Conservation (phyloP, 2,888 invertebrate genomes). For the Seira musarum region DNA sequence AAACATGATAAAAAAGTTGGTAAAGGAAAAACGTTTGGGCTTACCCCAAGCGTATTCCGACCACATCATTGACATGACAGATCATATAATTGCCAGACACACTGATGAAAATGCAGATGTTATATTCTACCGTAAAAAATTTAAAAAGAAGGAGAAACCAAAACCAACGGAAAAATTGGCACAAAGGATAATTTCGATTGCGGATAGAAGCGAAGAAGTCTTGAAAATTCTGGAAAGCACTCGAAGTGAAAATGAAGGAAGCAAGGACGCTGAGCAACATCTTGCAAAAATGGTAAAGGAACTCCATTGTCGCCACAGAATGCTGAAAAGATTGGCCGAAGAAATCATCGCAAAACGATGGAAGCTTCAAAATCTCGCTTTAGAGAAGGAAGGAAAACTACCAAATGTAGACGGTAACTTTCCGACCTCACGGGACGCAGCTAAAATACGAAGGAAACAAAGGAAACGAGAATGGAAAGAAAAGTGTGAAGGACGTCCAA, state of each 20-base stretch:
- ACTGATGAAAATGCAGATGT: too few relatives aligned
- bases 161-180: background rate
- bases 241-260: background rate
- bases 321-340: slow-evolving; percentile 14
- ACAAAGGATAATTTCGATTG: background rate
- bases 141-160: background rate
- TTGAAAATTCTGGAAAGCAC: background rate
- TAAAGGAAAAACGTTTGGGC: slow-evolving; percentile 9
- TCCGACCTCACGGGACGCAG: background rate
- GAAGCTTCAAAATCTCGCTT: slow-evolving; percentile 15
- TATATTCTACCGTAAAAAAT: too few relatives aligned
- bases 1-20: background rate
- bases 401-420: background rate
- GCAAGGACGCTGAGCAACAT: background rate
- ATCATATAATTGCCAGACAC: background rate
- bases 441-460: background rate
- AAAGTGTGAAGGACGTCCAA: background rate
- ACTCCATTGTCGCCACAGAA: slow-evolving; percentile 12
- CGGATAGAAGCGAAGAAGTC: background rate
- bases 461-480: background rate
- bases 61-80: background rate
- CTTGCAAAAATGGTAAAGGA: slow-evolving; percentile 10
- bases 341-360: slow-evolving; percentile 23
- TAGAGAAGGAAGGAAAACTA: background rate
- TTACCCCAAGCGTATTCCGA: slow-evolving; percentile 8